Conservation (phyloP, 2,113 vertebrate species). For the Aptenodytes patagonicus region DNA sequence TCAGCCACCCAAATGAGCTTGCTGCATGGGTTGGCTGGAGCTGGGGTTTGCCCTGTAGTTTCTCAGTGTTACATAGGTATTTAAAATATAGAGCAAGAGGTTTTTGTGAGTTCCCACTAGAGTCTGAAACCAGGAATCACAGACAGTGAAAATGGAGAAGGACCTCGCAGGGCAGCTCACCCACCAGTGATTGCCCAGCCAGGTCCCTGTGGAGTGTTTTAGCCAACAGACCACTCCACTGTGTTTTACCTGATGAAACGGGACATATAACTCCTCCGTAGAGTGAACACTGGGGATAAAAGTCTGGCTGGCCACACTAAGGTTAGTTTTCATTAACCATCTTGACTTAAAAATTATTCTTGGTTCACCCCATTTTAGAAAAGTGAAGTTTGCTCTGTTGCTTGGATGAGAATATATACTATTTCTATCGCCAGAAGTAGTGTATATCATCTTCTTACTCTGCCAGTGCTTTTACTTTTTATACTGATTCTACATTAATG, state of each 20-base stretch:
- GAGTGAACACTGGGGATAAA: background rate
- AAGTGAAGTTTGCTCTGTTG: background rate
- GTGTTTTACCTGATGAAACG: background rate
- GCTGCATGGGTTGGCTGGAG: background rate
- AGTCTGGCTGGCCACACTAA: background rate
- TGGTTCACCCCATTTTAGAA: background rate
- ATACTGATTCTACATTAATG: background rate
- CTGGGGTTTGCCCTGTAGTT: background rate
- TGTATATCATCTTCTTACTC: background rate
- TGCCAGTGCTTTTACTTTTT: background rate
- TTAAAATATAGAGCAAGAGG: background rate
- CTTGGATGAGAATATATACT: background rate
- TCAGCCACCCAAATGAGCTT: accelerated
- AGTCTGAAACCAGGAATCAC: background rate
- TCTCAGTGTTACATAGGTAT: background rate
- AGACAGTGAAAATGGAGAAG: background rate
- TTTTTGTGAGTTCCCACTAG: background rate
- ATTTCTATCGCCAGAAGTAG: background rate
- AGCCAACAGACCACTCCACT: background rate
- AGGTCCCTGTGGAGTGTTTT: accelerated
- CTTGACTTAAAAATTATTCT: background rate
- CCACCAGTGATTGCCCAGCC: background rate
- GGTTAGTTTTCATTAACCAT: background rate
- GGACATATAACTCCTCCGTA: background rate
- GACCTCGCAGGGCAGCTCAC: accelerated